phyloP scores from a whole-genome alignment of 2,888 invertebrate species.

The Biston stratarius region DNA sequence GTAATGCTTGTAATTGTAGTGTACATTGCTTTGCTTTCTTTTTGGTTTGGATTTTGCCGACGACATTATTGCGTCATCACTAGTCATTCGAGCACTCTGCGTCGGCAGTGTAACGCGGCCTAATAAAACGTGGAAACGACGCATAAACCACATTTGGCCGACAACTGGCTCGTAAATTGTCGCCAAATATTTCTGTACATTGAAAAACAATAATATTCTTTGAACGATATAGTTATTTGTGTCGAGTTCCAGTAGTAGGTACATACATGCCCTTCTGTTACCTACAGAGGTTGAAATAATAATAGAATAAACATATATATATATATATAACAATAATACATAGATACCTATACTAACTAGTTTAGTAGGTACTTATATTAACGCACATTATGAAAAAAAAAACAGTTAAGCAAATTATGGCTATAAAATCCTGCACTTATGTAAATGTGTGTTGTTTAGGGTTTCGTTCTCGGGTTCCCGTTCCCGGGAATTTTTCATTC shows the following conservation, averaged over 20 bases:
- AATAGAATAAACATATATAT: background rate
- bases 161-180: constrained; percentile 10
- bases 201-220: constrained; percentile 1
- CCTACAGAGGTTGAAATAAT: background rate
- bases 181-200: constrained; percentile 1
- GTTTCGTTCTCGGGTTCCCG: too few relatives aligned
- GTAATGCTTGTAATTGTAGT: too few relatives aligned
- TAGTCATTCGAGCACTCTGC: constrained; percentile 5
- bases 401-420: too few relatives aligned
- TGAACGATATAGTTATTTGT: constrained; percentile 8
- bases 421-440: too few relatives aligned
- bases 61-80: constrained; percentile 19
- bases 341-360: too few relatives aligned
- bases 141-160: constrained; percentile 19
- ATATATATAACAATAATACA: too few relatives aligned
- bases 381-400: too few relatives aligned
- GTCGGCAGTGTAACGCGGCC: background rate
- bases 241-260: background rate
- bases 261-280: too few relatives aligned
- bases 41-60: background rate
- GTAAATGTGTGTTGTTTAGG: too few relatives aligned
- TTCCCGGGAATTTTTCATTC: too few relatives aligned
- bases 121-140: constrained; percentile 14
- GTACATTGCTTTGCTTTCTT: too few relatives aligned
- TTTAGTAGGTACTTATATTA: too few relatives aligned